phyloP scores from a whole-genome alignment of 2,113 vertebrate species.

The Ammodytes marinus region DNA sequence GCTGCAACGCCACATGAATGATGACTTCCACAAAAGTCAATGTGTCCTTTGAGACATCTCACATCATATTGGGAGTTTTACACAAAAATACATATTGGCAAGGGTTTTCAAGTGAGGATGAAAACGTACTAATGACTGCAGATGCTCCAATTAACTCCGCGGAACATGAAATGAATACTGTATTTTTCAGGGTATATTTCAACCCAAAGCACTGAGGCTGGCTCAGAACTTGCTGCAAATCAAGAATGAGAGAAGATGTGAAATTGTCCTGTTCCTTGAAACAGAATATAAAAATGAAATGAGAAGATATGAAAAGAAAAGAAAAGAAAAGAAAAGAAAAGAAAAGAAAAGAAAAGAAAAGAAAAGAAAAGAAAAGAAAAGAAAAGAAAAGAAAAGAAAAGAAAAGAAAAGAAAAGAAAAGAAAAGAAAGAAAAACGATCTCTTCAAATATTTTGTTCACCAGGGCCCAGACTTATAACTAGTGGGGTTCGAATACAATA shows the following conservation, averaged over 20 bases:
- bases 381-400: too few species aligned
- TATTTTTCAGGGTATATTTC: not conserved
- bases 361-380: too few species aligned
- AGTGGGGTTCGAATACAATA: not conserved
- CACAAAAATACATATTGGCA: not conserved
- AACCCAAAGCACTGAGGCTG: not conserved
- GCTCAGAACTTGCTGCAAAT: not conserved
- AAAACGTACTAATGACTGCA: not conserved
- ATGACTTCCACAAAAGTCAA: not conserved
- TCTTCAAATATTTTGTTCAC: not conserved
- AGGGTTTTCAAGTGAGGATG: not conserved
- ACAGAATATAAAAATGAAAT: not conserved
- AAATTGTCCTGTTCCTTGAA: not conserved
- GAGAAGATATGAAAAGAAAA: not conserved
- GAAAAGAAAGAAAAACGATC: not conserved
- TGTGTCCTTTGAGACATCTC: not conserved
- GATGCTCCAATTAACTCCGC: not conserved
- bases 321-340: too few species aligned
- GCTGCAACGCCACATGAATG: constrained; percentile 1
- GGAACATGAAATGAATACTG: not conserved
- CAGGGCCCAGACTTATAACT: not conserved
- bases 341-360: not conserved
- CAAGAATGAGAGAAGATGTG: not conserved
- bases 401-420: not conserved
- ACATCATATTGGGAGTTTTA: not conserved